A percentile compares a stretch with the other conserved stretches of the same genome.
Conservation (phyloP, 2,797 vertebrate species). For the Galaxias olidus region DNA sequence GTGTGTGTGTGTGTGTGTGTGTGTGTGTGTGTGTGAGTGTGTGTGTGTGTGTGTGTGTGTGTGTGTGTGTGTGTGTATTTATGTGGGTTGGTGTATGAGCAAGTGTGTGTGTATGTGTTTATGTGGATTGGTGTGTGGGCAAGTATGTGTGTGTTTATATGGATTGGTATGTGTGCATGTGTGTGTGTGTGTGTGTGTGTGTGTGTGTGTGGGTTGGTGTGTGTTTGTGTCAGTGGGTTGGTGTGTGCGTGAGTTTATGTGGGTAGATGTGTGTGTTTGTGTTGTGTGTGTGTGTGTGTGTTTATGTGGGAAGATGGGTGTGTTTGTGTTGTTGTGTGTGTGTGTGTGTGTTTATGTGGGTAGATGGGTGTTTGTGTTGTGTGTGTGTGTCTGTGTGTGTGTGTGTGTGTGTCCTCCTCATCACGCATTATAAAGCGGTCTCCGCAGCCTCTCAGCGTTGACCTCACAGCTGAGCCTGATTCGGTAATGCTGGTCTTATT, state of each 20-base stretch:
- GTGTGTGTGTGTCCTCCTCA: conserved; percentile 54
- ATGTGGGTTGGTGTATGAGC: background rate
- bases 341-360: background rate
- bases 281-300: background rate
- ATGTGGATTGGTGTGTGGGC: background rate
- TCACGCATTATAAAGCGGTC: conserved; percentile 64
- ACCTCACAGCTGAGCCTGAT: conserved; percentile 62
- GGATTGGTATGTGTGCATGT: background rate
- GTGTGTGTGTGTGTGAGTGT: background rate
- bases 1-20: too few species aligned
- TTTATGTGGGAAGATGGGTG: too few species aligned
- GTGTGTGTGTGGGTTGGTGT: background rate
- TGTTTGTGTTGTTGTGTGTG: background rate
- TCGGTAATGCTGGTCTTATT: conserved; percentile 85
- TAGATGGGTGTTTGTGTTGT: background rate
- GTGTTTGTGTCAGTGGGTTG: background rate
- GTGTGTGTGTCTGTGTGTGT: background rate
- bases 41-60: background rate
- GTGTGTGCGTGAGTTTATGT: background rate
- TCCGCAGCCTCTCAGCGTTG: conserved; percentile 51
- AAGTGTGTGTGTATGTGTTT: background rate
- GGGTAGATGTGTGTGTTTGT: background rate
- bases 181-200: background rate
- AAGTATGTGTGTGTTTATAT: background rate
- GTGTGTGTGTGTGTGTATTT: background rate